Evolutionary conservation across 2,888 invertebrate genomes (phyloP), one percentile per base, ranked within the genome.

Genomic region (Scaptomyza reducta): DNA sequence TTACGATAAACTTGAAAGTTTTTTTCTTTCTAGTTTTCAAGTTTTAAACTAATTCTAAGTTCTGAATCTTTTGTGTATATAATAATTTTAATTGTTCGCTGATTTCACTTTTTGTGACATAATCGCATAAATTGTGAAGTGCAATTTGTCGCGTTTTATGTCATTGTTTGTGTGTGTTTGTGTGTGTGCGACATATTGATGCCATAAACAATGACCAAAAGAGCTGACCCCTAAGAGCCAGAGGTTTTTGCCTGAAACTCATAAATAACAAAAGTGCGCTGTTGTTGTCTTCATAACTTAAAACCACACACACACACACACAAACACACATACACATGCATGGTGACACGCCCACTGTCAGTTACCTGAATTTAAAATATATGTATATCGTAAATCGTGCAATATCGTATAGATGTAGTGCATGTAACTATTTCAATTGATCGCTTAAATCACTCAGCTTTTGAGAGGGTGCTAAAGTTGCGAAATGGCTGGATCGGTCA

Each of bases 161-260:
- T 47, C 44, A 58, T 14, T 31, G 16, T 38, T 47, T 7, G 35
- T 5, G 14, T 25, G 33, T 29, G 40, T 42, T 50, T 50, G 46
- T 51, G 16, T 29, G 42, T 56, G 70, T 49, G 38, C 33, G 33
- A 35, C 49, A 50, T 38, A 50, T 50, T 50, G 50, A 38, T 50
- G 49, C 61, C 72, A 87, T 84, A 81, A 87, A 81, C 86, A 83
- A 83, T 83, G 74, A 41, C 64, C 60, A 61, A 74, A 69, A 61
- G 63, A 51, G 70, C 61, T 67, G 81, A 86, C 84, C 84, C 66
- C 84, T 77, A 83, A 81, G 77, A 62, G 61, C 79, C 79, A 63
- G 54, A 79, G 63, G 31, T 14, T 27, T 13, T 35, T 13, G 33
- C 13, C 16, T 27, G 71, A 74, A 80, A 60, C 35, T 51, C 79